These are phyloP conservation scores for Ceratina australensis DNA, from an alignment of 1,140 invertebrate genomes.

Conservation along the genomic window DNA sequence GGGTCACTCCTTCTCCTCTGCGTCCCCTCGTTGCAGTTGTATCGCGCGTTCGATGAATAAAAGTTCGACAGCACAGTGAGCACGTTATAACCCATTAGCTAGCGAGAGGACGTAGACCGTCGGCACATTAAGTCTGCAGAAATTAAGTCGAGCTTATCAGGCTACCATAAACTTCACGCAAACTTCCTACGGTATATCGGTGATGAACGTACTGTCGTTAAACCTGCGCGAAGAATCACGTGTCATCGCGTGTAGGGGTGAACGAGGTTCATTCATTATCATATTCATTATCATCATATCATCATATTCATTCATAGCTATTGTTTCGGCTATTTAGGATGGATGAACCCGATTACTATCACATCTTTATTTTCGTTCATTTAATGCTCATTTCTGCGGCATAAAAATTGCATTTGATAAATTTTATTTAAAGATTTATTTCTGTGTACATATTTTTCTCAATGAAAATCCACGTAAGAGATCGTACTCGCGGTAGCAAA, in stretches of 20 bases:
- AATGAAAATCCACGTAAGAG: too few species aligned
- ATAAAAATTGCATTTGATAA: too few species aligned
- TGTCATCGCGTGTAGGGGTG: neutral
- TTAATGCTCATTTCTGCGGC: too few species aligned
- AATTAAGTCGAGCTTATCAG: constrained; percentile 5
- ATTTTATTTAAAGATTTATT: too few species aligned
- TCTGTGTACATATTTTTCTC: too few species aligned
- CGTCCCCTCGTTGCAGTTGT: neutral
- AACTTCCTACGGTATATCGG: neutral
- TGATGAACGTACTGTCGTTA: neutral
- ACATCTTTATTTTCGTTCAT: too few species aligned
- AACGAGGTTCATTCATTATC: too few species aligned
- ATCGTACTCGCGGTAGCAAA: too few species aligned
- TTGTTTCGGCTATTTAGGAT: neutral
- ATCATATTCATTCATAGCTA: neutral
- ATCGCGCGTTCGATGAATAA: neutral
- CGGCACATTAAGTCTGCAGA: neutral
- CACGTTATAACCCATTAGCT: neutral
- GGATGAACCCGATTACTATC: too few species aligned
- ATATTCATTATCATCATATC: too few species aligned
- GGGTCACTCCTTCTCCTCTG: too few species aligned
- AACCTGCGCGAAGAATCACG: neutral
- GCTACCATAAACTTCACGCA: neutral
- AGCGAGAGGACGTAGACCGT: too few species aligned
- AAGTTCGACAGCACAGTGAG: constrained; percentile 1